Evolutionary conservation across 2,888 invertebrate genomes (phyloP).

Genomic region (Lasioglossum figueresi): DNA sequence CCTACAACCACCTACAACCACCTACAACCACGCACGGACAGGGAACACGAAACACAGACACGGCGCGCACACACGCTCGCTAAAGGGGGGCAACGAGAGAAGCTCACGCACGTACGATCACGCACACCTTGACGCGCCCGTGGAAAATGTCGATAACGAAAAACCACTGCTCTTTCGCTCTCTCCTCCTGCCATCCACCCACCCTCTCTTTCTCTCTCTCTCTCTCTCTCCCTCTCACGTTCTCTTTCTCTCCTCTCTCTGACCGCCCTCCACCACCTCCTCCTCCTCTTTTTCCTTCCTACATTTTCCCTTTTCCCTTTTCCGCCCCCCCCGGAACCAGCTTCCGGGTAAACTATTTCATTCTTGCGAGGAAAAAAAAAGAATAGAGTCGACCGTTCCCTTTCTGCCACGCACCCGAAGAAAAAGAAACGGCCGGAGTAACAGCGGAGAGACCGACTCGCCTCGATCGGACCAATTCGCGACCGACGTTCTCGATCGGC

Average conservation of each 20-base stretch:
- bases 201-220: slow-evolving; percentile 33
- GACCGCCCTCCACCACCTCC: neutral
- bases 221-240: slow-evolving; percentile 33
- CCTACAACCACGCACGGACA: slow-evolving; percentile 57
- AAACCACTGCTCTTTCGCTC: slow-evolving; percentile 77
- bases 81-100: slow-evolving; percentile 68
- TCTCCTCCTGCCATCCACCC: slow-evolving; percentile 28
- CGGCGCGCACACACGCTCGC: slow-evolving; percentile 51
- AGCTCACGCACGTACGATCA: slow-evolving; percentile 66
- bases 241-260: slow-evolving; percentile 6
- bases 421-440: slow-evolving; percentile 29
- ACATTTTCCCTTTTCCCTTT: slow-evolving; percentile 2
- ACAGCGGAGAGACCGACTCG: neutral
- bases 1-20: slow-evolving; percentile 29
- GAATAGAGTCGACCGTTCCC: slow-evolving; percentile 41
- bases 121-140: slow-evolving; percentile 67
- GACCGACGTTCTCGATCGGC: neutral
- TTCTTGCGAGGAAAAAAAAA: slow-evolving; percentile 50
- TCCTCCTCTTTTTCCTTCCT: slow-evolving; percentile 16
- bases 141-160: slow-evolving; percentile 84
- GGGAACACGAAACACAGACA: slow-evolving; percentile 13
- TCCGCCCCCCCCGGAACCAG: slow-evolving; percentile 56
- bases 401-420: slow-evolving; percentile 17
- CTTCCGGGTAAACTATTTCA: slow-evolving; percentile 73
- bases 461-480: neutral